A percentile compares a stretch with the other conserved stretches of the same genome.
These are phyloP conservation scores for Semotilus atromaculatus DNA, from an alignment of 2,797 vertebrate genomes.

Conservation along the genomic window DNA sequence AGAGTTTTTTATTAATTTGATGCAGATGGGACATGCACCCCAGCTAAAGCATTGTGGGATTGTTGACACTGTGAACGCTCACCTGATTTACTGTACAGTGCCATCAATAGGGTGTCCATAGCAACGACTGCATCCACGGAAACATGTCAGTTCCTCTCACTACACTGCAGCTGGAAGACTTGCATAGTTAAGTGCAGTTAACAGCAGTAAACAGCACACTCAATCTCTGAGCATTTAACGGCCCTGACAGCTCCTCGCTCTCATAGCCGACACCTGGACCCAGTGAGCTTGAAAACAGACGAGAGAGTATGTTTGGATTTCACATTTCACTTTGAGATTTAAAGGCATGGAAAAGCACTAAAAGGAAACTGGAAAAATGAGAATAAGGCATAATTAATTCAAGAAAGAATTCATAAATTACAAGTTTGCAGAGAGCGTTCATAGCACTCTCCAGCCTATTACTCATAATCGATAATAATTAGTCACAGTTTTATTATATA, in stretches of 20 bases:
- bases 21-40: background rate
- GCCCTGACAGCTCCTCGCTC: constrained; percentile 65
- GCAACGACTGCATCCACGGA: constrained; percentile 67
- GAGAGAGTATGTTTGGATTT: background rate
- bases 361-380: background rate
- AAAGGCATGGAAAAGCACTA: background rate
- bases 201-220: constrained; percentile 72
- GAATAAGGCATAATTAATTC: background rate
- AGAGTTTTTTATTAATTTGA: background rate
- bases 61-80: constrained; percentile 32
- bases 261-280: background rate
- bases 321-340: background rate
- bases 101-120: constrained; percentile 67
- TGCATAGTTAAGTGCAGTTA: constrained; percentile 40
- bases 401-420: background rate
- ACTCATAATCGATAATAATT: constrained; percentile 14
- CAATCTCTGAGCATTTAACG: constrained; percentile 72
- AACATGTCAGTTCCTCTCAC: constrained; percentile 57
- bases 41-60: constrained; percentile 46
- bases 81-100: constrained; percentile 59
- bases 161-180: constrained; percentile 3
- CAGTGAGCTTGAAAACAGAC: constrained; percentile 6
- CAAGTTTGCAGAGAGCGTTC: background rate
- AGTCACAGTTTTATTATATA: background rate
- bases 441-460: background rate